Evolutionary conservation across 2,113 vertebrate genomes (phyloP), one percentile per base, ranked within the genome.

Genomic region (Tamias sibiricus): DNA sequence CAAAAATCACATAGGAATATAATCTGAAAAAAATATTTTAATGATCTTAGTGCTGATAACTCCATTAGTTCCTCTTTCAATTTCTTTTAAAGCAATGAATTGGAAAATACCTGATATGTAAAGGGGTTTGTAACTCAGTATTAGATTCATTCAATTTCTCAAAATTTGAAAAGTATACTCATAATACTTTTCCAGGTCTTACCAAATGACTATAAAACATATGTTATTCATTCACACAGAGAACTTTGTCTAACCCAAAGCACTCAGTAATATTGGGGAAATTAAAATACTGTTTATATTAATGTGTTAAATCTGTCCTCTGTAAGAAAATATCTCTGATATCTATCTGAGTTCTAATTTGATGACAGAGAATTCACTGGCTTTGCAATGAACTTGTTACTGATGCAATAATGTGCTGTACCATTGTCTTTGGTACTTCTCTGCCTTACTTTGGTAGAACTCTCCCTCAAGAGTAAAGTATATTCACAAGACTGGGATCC

Each of bases 61-160:
- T 96, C 79, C 96, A 97, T 98, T 97, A 96, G 87, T 90, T 95
- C 83, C 44, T 90, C 66, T 80, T 95, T 95, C 82, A 90, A 72
- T 94, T 97, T 94, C 40, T 88, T 97, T 95, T 96, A 89, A 96
- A 79, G 95, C 79, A 83, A 93, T 83, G 79, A 94, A 94, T 87
- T 94, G 49, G 84, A 89, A 97, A 95, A 95, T 91, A 87, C 30
- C 69, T 94, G 77, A 90, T 32, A 89, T 93, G 37, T 89, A 95
- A 71, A 94, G 49, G 49, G 72, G 42, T 96, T 96, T 94, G 64
- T 89, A 93, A 72, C 26, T 19, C 32, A 52, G 47, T 32, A 94
- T 90, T 82, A 92, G 8, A 80, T 81, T 94, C 75, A 82, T 68
- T 88, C 59, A 30, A 37, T 89, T 91, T 77, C 69, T 59, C 57